Conservation (phyloP, 2,888 invertebrate species). For the Cerastis rubricosa region DNA sequence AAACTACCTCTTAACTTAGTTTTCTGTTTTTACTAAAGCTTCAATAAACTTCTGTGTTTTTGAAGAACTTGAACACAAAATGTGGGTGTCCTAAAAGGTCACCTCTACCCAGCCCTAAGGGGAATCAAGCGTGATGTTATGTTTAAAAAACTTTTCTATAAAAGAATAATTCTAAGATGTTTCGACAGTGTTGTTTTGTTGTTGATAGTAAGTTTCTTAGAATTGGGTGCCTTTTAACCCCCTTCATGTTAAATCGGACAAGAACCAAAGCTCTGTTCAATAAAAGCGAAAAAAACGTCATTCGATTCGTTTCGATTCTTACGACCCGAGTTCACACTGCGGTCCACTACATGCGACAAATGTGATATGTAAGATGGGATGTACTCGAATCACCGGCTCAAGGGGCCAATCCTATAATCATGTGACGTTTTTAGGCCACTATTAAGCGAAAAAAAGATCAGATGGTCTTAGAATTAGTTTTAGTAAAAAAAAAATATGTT, state of each 20-base stretch:
- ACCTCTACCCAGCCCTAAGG: not conserved
- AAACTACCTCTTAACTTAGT: conserved; percentile 2
- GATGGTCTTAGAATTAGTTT: no score
- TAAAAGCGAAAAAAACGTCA: not conserved
- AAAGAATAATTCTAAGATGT: not conserved
- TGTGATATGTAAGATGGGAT: not conserved
- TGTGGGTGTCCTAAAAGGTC: not conserved
- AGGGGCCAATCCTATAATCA: no score
- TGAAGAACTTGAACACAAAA: not conserved
- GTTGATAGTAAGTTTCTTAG: not conserved
- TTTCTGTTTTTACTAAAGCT: not conserved
- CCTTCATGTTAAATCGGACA: not conserved
- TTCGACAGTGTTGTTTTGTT: not conserved
- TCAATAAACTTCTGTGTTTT: not conserved
- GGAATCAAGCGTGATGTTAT: not conserved
- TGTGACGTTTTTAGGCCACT: no score
- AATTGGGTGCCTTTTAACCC: not conserved
- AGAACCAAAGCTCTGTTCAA: not conserved
- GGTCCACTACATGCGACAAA: not conserved
- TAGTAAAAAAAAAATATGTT: no score
- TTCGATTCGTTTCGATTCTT: not conserved
- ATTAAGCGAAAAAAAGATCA: no score
- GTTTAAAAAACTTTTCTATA: not conserved
- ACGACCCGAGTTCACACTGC: not conserved
- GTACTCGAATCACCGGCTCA: not conserved